Percentiles rank a stretch among this genome's conserved stretches.
Conservation (phyloP, 2,888 invertebrate species). For the Chloroclystis v-ata region DNA sequence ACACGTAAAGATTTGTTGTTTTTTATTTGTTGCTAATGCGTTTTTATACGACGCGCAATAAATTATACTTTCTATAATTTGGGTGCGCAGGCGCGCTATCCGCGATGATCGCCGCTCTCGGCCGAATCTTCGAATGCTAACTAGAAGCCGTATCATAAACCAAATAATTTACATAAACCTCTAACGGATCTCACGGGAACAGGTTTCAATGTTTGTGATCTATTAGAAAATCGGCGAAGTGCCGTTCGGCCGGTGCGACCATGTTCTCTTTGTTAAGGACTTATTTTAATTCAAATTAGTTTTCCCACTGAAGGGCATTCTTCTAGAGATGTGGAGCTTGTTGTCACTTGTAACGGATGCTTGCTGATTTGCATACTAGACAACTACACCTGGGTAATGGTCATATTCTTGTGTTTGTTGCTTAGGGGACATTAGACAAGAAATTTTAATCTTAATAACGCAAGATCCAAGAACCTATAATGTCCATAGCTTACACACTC, state of each 20-base stretch:
- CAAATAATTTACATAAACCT: constrained; percentile 73
- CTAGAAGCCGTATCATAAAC: constrained; percentile 68
- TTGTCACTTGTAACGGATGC: constrained; percentile 32
- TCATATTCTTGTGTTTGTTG: no score
- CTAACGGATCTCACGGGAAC: constrained; percentile 75
- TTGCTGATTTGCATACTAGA: constrained; percentile 43
- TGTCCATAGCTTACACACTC: no score
- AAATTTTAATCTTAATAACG: no score
- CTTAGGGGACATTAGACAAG: no score
- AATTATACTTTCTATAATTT: constrained; percentile 65
- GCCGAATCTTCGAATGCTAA: constrained; percentile 62
- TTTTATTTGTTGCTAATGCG: constrained; percentile 39
- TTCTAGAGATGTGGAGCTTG: constrained; percentile 35
- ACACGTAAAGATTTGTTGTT: constrained; percentile 28
- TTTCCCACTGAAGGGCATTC: constrained; percentile 47
- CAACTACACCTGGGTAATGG: no score
- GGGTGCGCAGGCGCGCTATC: constrained; percentile 48
- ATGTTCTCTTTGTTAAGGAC: constrained; percentile 48
- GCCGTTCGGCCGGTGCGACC: constrained; percentile 25
- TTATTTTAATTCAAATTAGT: constrained; percentile 62
- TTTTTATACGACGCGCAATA: constrained; percentile 49
- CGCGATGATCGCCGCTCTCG: constrained; percentile 38
- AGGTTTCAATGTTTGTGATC: constrained; percentile 73
- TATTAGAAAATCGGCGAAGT: constrained; percentile 73
- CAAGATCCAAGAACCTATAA: no score